A percentile compares a stretch with the other conserved stretches of the same genome.
phyloP scores from a whole-genome alignment of 2,797 vertebrate species.

The Macrochelys suwanniensis region DNA sequence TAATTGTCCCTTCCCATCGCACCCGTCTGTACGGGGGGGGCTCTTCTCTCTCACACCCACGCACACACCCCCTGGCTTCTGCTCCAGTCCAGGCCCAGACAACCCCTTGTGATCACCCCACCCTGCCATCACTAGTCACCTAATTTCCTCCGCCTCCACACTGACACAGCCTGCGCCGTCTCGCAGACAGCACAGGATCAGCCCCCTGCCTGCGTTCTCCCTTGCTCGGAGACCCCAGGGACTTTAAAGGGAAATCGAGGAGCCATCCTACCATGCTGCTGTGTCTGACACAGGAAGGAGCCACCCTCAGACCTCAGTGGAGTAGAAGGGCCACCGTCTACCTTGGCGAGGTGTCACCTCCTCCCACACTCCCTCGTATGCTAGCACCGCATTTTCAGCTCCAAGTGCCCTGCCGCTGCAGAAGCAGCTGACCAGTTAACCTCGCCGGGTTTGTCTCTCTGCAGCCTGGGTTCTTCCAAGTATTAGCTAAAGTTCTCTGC shows the following conservation, averaged over 20 bases:
- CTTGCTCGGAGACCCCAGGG: background rate
- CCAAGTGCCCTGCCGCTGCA: background rate
- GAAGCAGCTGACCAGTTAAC: background rate
- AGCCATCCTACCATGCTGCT: background rate
- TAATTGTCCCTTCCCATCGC: too few species aligned
- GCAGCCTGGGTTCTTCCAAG: background rate
- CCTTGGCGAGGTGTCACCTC: background rate
- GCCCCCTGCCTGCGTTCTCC: background rate
- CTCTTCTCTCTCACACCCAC: too few species aligned
- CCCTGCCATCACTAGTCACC: background rate
- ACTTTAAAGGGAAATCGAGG: background rate
- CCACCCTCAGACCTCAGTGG: background rate
- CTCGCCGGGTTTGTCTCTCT: background rate
- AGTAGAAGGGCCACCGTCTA: background rate
- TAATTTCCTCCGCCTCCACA: background rate
- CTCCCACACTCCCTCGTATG: rapidly evolving
- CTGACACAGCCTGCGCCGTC: too few species aligned
- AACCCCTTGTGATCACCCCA: background rate
- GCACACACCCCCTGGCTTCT: background rate
- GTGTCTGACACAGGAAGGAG: background rate
- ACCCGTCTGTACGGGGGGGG: too few species aligned
- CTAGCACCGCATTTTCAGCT: background rate
- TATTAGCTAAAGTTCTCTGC: background rate
- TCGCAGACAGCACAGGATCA: background rate
- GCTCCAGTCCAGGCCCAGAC: background rate